Evolutionary conservation across 2,888 invertebrate species (phyloP).

Genomic region (Caenorhabditis sp.): DNA sequence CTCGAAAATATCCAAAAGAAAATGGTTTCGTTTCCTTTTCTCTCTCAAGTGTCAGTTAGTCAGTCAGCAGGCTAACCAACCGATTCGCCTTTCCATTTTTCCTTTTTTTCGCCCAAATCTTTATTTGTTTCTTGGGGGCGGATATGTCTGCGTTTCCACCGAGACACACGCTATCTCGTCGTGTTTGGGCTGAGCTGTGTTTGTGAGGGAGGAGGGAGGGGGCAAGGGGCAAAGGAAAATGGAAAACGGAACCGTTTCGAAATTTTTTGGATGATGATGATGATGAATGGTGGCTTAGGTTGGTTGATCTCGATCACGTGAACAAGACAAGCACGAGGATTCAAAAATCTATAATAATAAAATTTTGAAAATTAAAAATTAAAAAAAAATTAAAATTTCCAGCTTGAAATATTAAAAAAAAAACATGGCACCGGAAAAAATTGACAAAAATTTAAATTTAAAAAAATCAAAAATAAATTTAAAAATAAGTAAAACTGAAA

Average conservation of each 20-base stretch:
- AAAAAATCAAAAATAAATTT: no score
- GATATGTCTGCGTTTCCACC: slow-evolving; percentile 30
- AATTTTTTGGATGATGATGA: not conserved
- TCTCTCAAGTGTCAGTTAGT: not conserved
- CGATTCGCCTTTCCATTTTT: slow-evolving; percentile 7
- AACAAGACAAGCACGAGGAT: not conserved
- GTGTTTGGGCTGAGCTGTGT: slow-evolving; percentile 18
- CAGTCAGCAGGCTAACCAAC: no score
- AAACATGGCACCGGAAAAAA: no score
- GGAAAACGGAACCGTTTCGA: slow-evolving; percentile 18
- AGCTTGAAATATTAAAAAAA: no score
- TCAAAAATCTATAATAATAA: no score
- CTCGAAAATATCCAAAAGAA: no score
- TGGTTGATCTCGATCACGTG: not conserved
- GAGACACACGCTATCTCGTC: slow-evolving; percentile 17
- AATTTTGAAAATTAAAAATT: no score
- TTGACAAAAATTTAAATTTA: no score
- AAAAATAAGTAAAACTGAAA: no score
- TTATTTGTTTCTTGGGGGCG: slow-evolving; percentile 37
- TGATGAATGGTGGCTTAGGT: not conserved
- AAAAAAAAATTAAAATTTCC: no score
- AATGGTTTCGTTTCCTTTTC: no score
- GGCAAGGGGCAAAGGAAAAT: no score
- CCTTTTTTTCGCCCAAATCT: slow-evolving; percentile 34
- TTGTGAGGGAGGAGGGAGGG: slow-evolving; percentile 5